These are phyloP conservation scores for Manis javanica DNA, from an alignment of 2,797 vertebrate species.

Conservation along the genomic window DNA sequence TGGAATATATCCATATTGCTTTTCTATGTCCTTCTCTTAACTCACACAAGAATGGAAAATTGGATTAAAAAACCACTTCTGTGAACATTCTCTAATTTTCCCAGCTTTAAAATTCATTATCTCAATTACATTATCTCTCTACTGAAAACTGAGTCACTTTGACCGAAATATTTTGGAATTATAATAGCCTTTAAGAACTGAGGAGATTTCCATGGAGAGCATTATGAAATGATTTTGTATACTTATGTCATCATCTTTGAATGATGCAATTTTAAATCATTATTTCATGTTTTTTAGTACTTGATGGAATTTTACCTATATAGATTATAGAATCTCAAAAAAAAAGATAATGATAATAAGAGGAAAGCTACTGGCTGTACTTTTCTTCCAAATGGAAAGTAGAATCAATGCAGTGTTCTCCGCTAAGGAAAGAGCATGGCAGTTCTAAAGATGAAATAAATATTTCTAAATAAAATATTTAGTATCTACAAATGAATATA, in stretches of 20 bases:
- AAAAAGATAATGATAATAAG: not conserved
- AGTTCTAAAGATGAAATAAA: not conserved
- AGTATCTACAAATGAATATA: not conserved
- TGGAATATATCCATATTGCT: not conserved
- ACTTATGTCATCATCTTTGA: not conserved
- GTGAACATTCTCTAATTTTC: not conserved
- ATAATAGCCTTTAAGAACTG: not conserved
- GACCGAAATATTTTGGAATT: not conserved
- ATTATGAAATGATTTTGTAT: not conserved
- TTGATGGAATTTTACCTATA: not conserved
- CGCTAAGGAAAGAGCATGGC: not conserved
- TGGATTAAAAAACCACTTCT: not conserved
- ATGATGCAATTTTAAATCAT: not conserved
- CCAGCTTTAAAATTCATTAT: not conserved
- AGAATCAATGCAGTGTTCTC: not conserved
- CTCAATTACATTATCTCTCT: not conserved
- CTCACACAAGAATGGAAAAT: not conserved
- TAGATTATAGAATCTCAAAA: not conserved
- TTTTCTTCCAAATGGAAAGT: slow-evolving; percentile 31
- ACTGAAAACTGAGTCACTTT: not conserved
- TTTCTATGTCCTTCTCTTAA: not conserved
- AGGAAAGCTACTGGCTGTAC: not conserved
- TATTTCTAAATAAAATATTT: not conserved
- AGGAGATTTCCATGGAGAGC: not conserved
- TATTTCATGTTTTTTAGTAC: not conserved